Percentiles rank a stretch among this genome's conserved stretches.
phyloP scores from a whole-genome alignment of 1,140 invertebrate genomes.

The Diorhabda sublineata region DNA sequence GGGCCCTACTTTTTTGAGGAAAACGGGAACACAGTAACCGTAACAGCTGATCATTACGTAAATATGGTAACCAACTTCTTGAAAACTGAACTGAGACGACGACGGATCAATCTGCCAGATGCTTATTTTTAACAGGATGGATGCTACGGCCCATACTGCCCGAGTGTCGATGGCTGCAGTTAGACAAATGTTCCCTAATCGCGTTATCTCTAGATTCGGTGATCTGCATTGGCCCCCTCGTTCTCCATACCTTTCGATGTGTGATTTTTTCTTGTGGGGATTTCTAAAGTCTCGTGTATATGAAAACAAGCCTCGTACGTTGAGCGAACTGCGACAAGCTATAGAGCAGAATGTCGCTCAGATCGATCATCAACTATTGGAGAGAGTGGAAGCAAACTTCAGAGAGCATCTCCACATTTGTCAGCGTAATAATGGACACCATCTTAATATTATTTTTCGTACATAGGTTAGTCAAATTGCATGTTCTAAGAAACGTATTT shows the following conservation, averaged over 20 bases:
- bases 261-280: conserved; percentile 48
- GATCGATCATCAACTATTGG: conserved; percentile 23
- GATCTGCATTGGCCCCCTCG: conserved; percentile 44
- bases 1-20: conserved; percentile 24
- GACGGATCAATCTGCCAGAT: not conserved
- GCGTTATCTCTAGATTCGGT: conserved; percentile 24
- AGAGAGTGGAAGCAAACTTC: conserved; percentile 10
- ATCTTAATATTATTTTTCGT: not conserved
- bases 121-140: not conserved
- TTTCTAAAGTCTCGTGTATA: conserved; percentile 42
- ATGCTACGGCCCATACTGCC: not conserved
- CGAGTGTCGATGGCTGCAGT: not conserved
- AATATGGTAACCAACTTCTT: conserved; percentile 18
- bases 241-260: conserved; percentile 45
- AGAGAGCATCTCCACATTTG: not conserved
- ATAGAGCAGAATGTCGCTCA: conserved; percentile 16
- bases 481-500: too few species aligned
- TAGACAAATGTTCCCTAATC: not conserved
- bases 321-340: conserved; percentile 20
- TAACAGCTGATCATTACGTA: conserved; percentile 23
- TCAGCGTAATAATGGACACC: not conserved
- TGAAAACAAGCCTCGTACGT: conserved; percentile 20
- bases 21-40: conserved; percentile 17
- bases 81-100: not conserved
- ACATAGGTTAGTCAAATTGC: too few species aligned